phyloP scores from a whole-genome alignment of 2,113 vertebrate genomes.

The Thamnaconus septentrionalis region DNA sequence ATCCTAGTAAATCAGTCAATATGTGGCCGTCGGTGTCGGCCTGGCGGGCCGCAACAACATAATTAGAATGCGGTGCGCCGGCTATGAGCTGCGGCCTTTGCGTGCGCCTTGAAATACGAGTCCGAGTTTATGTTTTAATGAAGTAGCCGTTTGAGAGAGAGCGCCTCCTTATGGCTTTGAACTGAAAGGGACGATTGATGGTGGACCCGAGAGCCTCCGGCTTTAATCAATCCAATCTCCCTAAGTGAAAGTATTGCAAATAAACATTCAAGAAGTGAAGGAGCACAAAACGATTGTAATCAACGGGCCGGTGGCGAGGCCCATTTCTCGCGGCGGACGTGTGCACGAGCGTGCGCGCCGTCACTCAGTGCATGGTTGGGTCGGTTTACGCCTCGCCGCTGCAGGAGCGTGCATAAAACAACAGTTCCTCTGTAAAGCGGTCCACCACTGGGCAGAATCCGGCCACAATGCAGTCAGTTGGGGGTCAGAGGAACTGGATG shows the following conservation, averaged over 20 bases:
- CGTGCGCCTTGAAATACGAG: no score
- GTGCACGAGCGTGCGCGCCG: slow-evolving; percentile 4
- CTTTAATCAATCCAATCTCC: slow-evolving; percentile 27
- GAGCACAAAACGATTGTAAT: slow-evolving; percentile 19
- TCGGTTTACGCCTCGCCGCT: slow-evolving; percentile 25
- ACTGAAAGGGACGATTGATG: slow-evolving; percentile 27
- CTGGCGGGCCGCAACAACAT: no score
- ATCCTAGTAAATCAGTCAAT: no score
- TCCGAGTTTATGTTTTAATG: no score
- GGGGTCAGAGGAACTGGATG: slow-evolving; percentile 10
- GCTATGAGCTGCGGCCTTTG: no score
- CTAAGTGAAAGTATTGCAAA: slow-evolving; percentile 31
- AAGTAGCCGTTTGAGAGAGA: no score
- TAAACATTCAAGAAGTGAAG: slow-evolving; percentile 25
- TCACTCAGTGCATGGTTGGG: slow-evolving; percentile 9
- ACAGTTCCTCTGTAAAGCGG: slow-evolving; percentile 24
- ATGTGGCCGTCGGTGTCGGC: no score
- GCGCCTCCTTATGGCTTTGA: no score
- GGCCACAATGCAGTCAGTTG: slow-evolving; percentile 31
- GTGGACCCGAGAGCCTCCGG: slow-evolving; percentile 19
- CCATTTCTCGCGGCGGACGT: slow-evolving; percentile 32
- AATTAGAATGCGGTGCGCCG: no score
- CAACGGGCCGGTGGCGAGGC: slow-evolving; percentile 6
- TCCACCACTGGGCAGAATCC: slow-evolving; percentile 36
- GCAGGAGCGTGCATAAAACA: slow-evolving; percentile 8